Base-by-base conservation (phyloP, 1,140 invertebrate species). In the Helicoverpa zea region DNA sequence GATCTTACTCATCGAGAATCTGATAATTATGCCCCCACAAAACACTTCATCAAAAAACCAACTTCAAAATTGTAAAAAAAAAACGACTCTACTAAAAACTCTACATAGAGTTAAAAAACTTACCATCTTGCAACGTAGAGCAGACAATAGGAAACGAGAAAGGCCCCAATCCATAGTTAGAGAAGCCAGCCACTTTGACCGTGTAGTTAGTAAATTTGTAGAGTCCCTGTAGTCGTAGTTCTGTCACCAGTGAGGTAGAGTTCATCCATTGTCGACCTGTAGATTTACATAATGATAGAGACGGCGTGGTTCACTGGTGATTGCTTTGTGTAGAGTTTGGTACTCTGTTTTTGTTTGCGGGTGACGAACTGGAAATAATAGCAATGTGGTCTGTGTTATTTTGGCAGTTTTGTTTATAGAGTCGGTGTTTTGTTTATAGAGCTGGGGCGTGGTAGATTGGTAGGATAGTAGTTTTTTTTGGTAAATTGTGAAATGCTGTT, bases 161-260 rank as follows among this genome's bases (percentile, higher is more conserved):
- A 5, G 97, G 96, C 12, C 98, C 98, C 84, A 98, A 97, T 0
- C 98, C 98, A 29, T 97, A 97, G 79, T 97, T 96, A 0, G 98
- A 98, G 88, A 97, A 98, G 12, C 98, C 98, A 76, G 98, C 94
- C 0, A 98, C 97, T 89, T 97, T 97, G 51, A 99, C 96, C 11
- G 97, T 98, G 91, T 98, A 99, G 94, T 98, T 98, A n/a, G 97
- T 96, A 84, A 96, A 97, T 86, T 98, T 98, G 52, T 96, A 95
- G 43, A 98, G 88, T 0, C 97, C 96, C 90, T 98, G 97, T 52
- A 98, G 89, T 84, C 97, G 97, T 2, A 97, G 96, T 84, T 98
- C 97, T 13, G 96, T 96, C 80, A 97, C 93, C 35, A 93, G 88
- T 1, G 94, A 92, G 5, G 93, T 93, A 0, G 92, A 83, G 79